Conservation (phyloP, 2,888 invertebrate genomes). For the Ophion costatus region DNA sequence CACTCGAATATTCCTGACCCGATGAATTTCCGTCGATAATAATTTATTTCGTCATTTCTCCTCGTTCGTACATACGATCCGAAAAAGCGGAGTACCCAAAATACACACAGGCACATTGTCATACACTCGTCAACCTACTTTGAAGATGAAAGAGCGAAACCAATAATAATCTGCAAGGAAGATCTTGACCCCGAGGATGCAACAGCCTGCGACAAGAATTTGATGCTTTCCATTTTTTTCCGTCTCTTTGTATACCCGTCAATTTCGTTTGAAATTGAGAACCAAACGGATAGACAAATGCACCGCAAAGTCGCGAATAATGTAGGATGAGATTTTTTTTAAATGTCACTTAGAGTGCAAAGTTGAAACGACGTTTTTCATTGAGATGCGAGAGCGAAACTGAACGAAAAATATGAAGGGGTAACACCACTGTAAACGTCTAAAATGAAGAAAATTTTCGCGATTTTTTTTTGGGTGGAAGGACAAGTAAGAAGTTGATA, state of each 20-base stretch:
- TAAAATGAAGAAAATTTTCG: not conserved
- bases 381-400: not conserved
- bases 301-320: slow-evolving; percentile 70
- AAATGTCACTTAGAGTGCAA: slow-evolving; percentile 9
- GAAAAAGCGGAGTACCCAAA: not conserved
- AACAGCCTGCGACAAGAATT: slow-evolving; percentile 45
- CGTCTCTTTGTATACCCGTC: slow-evolving; percentile 33
- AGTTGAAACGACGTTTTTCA: slow-evolving; percentile 3
- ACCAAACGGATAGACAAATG: slow-evolving; percentile 83
- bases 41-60: too few relatives aligned
- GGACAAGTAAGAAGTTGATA: too few relatives aligned
- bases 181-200: slow-evolving; percentile 67
- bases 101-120: slow-evolving; percentile 22
- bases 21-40: too few relatives aligned
- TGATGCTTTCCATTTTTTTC: slow-evolving; percentile 25
- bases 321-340: slow-evolving; percentile 9
- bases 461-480: too few relatives aligned
- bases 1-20: too few relatives aligned
- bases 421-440: too few relatives aligned
- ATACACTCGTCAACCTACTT: slow-evolving; percentile 62
- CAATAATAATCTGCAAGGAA: slow-evolving; percentile 73
- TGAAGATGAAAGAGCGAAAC: slow-evolving; percentile 72
- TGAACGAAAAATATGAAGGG: too few relatives aligned
- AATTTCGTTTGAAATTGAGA: slow-evolving; percentile 66
- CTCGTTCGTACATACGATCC: not conserved